Evolutionary conservation across 2,113 vertebrate genomes (phyloP).

Genomic region (Gopherus evgoodei): DNA sequence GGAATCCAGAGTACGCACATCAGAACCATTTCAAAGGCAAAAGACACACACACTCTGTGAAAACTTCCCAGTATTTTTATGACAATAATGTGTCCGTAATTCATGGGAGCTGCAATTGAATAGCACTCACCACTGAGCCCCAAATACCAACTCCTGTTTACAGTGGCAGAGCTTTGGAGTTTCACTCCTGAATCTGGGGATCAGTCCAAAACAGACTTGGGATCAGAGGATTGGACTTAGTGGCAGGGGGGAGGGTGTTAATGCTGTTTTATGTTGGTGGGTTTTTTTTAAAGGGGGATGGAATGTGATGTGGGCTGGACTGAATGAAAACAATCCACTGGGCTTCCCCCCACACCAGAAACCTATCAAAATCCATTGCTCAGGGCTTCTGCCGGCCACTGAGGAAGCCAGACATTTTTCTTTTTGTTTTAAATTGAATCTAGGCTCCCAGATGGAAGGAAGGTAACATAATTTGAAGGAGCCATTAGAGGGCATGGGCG

Average conservation of each 20-base stretch:
- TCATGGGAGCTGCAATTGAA: fast-evolving
- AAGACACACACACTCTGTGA: not conserved
- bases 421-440: fast-evolving
- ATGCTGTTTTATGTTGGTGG: not conserved
- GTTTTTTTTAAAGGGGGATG: not conserved
- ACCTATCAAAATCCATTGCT: not conserved
- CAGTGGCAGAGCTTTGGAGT: fast-evolving
- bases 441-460: not conserved
- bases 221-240: not conserved
- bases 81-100: fast-evolving
- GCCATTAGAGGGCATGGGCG: fast-evolving
- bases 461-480: fast-evolving
- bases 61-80: fast-evolving
- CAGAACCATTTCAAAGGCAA: not conserved
- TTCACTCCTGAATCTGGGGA: not conserved
- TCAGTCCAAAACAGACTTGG: fast-evolving
- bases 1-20: not conserved
- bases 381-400: fast-evolving
- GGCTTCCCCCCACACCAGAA: not conserved
- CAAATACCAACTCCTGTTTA: not conserved
- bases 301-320: not conserved
- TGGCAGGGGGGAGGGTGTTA: fast-evolving
- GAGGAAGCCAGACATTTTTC: fast-evolving
- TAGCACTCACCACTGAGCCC: not conserved
- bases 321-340: not conserved